Percentiles rank a stretch among this genome's conserved stretches.
Conservation (phyloP, 2,113 vertebrate species). For the Callocephalon fimbriatum region DNA sequence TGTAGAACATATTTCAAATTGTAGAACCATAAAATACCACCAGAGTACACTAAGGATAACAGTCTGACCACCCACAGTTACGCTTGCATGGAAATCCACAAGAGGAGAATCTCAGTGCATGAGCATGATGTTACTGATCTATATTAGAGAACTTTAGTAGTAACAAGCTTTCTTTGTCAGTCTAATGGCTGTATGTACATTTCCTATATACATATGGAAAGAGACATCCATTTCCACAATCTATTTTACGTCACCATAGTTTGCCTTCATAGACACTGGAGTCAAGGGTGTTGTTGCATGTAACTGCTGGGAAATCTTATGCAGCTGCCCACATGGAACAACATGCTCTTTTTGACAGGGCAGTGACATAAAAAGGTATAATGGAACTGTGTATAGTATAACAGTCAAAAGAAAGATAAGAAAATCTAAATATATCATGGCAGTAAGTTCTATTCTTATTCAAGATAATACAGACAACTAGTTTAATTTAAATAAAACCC, state of each 20-base stretch:
- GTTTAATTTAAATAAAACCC: background rate
- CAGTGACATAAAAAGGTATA: background rate
- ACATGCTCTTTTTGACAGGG: background rate
- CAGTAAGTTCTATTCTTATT: background rate
- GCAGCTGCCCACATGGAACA: background rate
- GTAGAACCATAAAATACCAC: background rate
- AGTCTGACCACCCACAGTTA: too few species aligned
- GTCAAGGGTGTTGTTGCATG: background rate
- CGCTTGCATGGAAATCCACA: too few species aligned
- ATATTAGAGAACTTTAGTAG: background rate
- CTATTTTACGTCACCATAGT: background rate
- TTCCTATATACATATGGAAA: background rate
- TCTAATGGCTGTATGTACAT: background rate
- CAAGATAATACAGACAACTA: background rate
- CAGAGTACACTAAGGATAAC: too few species aligned
- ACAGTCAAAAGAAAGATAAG: background rate
- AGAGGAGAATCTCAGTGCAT: background rate
- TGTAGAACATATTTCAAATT: background rate
- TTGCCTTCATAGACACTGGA: background rate
- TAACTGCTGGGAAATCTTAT: background rate
- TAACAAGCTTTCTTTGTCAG: background rate
- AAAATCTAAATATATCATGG: background rate
- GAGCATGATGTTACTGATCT: accelerated
- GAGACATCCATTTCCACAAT: background rate
- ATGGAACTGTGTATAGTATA: background rate